Evolutionary conservation across 2,888 invertebrate species (phyloP), one percentile per base, ranked within the genome.

Genomic region (Plagodis dolabraria): DNA sequence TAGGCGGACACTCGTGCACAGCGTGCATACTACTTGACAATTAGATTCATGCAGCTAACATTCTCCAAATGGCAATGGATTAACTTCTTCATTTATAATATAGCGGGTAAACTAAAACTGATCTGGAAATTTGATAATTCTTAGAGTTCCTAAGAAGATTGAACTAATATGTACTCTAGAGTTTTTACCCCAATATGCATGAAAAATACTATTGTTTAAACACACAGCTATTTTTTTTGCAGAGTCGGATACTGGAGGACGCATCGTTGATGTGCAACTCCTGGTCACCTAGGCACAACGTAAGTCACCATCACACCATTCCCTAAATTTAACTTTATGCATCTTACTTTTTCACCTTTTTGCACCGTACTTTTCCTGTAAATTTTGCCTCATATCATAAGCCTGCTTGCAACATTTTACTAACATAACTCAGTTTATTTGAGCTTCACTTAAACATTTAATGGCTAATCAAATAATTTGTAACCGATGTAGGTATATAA

Each of bases 251-350:
- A 90, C 93, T 97, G 93, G 97, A 97, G 93, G 97, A 97, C 92
- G 97, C 97, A 71, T 97, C 97, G 80, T 95, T 97, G 85, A 96
- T 97, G 96, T 97, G 97, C 94, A 97, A 97, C 93, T 97, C 97
- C 66, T 97, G 97, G 97, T 97, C 97, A 80, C 96, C 97, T 68
- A 94, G 97, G 85, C 97, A 97, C 89, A 97, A 97, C 89, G 97
- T 97, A 94, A 96, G 97, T 96, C 63, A 55, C 34, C 6, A 45
- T 45, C 38, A 52, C 38, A 44, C n/a, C 40, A 9, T 7, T 10
- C 6, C 12, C 38, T 38, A 38, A 1, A 9, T 38, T 7, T 38
- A 38, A 38, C 5, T 38, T 9, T 38, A 9, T 9, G 0, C 5
- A 8, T 38, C 1, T n/a, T 38, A 9, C 38, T 38, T 38, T 38